phyloP scores from a whole-genome alignment of 2,888 invertebrate species.

The Eilema caniola region DNA sequence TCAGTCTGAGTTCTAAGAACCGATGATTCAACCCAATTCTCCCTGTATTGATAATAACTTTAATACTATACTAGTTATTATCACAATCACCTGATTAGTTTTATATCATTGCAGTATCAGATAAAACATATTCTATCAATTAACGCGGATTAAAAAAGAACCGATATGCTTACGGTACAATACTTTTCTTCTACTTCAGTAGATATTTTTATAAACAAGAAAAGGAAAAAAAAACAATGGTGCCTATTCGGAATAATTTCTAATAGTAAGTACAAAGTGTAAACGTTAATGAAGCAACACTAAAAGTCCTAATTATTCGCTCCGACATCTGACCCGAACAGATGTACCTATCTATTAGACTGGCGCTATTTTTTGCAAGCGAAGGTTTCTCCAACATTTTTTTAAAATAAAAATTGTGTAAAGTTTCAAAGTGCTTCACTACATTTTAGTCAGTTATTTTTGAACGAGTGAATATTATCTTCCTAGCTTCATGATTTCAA shows the following conservation, averaged over 20 bases:
- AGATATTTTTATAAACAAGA: neutral
- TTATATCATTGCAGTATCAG: neutral
- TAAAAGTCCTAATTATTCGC: constrained; percentile 72
- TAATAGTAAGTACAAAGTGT: constrained; percentile 14
- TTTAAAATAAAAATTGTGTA: constrained; percentile 25
- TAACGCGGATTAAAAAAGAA: constrained; percentile 2
- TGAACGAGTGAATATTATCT: constrained; percentile 24
- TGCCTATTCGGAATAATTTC: neutral
- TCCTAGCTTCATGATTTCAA: constrained; percentile 23
- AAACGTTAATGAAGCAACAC: constrained; percentile 68
- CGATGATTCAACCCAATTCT: neutral
- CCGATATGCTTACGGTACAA: neutral
- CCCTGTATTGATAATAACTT: neutral
- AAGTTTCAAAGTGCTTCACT: constrained; percentile 20
- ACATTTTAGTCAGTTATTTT: constrained; percentile 22
- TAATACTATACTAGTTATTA: neutral
- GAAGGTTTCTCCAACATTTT: constrained; percentile 45
- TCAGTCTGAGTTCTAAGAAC: neutral
- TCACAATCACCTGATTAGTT: neutral
- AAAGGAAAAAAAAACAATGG: neutral
- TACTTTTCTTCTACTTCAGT: neutral
- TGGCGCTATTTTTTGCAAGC: constrained; percentile 62
- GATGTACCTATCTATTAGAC: constrained; percentile 71
- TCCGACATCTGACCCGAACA: constrained; percentile 61
- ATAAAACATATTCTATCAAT: neutral